phyloP scores from a whole-genome alignment of 2,888 invertebrate species.

The Aporophyla nigra region DNA sequence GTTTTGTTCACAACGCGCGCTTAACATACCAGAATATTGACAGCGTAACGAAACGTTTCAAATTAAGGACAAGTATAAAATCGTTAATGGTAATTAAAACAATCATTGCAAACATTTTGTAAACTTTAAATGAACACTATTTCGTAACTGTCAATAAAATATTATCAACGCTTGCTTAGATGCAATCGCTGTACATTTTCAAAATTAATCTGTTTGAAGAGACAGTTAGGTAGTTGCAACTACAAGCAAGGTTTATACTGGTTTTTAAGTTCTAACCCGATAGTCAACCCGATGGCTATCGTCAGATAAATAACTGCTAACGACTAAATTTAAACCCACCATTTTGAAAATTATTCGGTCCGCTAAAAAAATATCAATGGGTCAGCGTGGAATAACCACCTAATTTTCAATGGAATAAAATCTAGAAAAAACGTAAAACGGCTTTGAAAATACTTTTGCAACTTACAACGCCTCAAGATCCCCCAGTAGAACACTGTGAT shows the following conservation, averaged over 20 bases:
- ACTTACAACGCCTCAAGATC: conserved; percentile 82
- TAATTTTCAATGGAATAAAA: neutral
- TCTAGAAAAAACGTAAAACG: neutral
- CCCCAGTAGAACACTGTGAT: conserved; percentile 89
- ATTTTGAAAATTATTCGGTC: neutral
- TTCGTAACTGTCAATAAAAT: conserved; percentile 38
- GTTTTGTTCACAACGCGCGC: neutral
- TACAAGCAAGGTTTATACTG: neutral
- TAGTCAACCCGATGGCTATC: neutral
- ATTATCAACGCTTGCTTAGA: conserved; percentile 27
- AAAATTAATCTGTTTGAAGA: conserved; percentile 19
- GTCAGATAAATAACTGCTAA: neutral
- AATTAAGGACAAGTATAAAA: neutral
- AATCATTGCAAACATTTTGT: conserved; percentile 12
- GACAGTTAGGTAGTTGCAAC: neutral
- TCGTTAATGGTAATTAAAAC: conserved; percentile 18
- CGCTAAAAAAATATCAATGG: neutral
- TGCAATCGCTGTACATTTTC: conserved; percentile 10
- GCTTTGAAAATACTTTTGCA: neutral
- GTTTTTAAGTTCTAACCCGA: neutral
- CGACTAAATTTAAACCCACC: neutral
- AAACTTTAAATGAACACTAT: conserved; percentile 16
- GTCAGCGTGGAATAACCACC: neutral
- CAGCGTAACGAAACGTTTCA: neutral
- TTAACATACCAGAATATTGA: neutral